Evolutionary conservation across 1,140 invertebrate species (phyloP).

Genomic region (Hycleus cichorii): DNA sequence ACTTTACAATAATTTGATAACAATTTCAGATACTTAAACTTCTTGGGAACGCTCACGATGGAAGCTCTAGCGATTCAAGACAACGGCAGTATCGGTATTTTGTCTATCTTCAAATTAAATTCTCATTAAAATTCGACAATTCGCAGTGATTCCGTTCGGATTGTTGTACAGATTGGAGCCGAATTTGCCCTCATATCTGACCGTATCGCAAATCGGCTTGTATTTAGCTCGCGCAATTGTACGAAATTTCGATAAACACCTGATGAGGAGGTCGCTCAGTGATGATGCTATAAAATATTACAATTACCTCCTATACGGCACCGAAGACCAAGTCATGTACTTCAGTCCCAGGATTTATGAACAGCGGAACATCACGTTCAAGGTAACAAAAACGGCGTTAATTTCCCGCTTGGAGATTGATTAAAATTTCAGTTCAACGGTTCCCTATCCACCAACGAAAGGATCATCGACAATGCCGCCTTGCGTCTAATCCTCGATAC

Average conservation of each 20-base stretch:
- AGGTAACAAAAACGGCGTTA: too few species aligned
- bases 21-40: constrained; percentile 1
- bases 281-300: too few species aligned
- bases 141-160: constrained; percentile 6
- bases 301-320: too few species aligned
- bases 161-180: neutral
- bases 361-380: constrained; percentile 1
- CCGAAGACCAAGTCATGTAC: neutral
- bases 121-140: neutral
- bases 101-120: neutral
- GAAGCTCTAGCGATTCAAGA: neutral
- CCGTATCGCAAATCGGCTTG: constrained; percentile 16
- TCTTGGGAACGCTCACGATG: neutral
- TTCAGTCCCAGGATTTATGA: constrained; percentile 5
- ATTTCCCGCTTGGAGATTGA: too few species aligned
- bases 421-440: constrained; percentile 1
- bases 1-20: too few species aligned
- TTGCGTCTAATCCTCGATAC: constrained; percentile 9
- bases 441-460: constrained; percentile 11
- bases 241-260: constrained; percentile 16
- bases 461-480: constrained; percentile 17
- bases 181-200: constrained; percentile 17
- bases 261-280: too few species aligned
- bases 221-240: constrained; percentile 20
- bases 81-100: too few species aligned